These are phyloP conservation scores for Sebastes trivittatus DNA, from an alignment of 2,797 vertebrate genomes.

Conservation along the genomic window DNA sequence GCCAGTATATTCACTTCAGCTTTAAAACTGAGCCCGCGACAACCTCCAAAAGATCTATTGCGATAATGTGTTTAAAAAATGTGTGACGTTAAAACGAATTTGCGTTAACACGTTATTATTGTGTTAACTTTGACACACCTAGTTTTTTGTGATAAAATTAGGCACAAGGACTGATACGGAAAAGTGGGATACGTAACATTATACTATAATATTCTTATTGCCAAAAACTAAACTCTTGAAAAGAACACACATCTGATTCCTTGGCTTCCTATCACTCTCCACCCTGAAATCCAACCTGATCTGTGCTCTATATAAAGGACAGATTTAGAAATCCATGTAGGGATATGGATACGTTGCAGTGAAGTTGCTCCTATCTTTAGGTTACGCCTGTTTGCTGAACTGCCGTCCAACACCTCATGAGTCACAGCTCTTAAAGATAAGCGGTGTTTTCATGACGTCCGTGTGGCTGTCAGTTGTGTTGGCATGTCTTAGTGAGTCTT, in stretches of 20 bases:
- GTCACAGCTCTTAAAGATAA: conserved; percentile 66
- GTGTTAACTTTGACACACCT: too few species aligned
- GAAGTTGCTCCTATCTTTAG: conserved; percentile 54
- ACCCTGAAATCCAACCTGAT: not conserved
- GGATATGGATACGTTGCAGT: conserved; percentile 12
- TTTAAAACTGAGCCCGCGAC: too few species aligned
- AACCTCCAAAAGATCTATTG: too few species aligned
- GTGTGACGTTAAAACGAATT: too few species aligned
- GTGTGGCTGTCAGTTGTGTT: conserved; percentile 16
- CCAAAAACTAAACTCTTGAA: not conserved
- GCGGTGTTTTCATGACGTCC: conserved; percentile 42
- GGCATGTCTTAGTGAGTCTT: conserved; percentile 18
- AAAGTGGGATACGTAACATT: not conserved
- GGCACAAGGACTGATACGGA: not conserved
- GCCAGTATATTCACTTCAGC: not conserved
- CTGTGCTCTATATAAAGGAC: not conserved
- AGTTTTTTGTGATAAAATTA: not conserved
- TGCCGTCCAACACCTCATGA: conserved; percentile 48
- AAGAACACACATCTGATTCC: not conserved
- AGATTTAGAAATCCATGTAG: conserved; percentile 35
- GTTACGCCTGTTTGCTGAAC: conserved; percentile 60
- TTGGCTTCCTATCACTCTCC: not conserved
- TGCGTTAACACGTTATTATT: too few species aligned
- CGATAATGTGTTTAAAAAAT: too few species aligned
- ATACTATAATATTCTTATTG: not conserved